Percentiles rank a stretch among this genome's conserved stretches.
These are phyloP conservation scores for Falco peregrinus DNA, from an alignment of 2,797 vertebrate species.

Conservation along the genomic window DNA sequence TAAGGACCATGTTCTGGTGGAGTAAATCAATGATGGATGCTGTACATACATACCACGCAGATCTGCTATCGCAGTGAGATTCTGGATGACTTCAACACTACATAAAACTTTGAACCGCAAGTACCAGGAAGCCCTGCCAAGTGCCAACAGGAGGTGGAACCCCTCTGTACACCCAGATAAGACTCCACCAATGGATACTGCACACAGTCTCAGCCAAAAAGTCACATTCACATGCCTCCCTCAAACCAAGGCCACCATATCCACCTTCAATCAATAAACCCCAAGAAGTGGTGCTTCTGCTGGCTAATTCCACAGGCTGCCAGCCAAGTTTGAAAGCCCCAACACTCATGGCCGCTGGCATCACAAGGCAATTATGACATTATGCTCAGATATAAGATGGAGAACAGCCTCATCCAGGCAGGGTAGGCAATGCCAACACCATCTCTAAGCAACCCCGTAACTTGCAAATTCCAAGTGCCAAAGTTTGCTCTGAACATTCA, in stretches of 20 bases:
- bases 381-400: background rate
- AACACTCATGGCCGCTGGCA: fast-evolving
- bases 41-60: background rate
- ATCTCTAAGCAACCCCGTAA: background rate
- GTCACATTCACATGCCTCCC: background rate
- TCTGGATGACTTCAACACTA: background rate
- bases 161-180: background rate
- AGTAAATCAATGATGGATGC: background rate
- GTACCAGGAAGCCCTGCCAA: background rate
- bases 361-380: background rate
- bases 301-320: background rate
- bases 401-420: background rate
- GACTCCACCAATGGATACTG: background rate
- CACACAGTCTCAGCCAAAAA: background rate
- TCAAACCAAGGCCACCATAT: background rate
- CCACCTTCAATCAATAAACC: background rate
- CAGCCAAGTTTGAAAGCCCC: background rate
- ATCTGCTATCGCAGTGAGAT: background rate
- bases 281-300: background rate
- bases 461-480: conserved; percentile 38
- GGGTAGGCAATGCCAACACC: background rate
- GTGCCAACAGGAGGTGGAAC: background rate
- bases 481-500: background rate
- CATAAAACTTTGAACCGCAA: background rate
- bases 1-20: background rate